Base-by-base conservation (phyloP, 2,797 vertebrate genomes). In the Eurystomus glaucurus region DNA sequence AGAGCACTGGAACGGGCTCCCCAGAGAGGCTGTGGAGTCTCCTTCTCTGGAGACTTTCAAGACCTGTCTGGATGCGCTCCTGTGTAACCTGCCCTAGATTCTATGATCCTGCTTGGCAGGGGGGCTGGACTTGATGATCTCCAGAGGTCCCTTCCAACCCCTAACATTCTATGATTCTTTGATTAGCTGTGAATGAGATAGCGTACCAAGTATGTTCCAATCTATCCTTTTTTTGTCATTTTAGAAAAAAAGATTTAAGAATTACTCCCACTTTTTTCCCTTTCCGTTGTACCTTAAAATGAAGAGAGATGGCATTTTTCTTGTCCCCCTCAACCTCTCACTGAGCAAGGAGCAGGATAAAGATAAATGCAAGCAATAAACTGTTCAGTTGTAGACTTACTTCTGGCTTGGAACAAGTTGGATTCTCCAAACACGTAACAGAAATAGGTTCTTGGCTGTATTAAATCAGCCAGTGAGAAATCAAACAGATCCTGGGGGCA, bases 401-500 rank as follows among this genome's bases (percentile, higher is more conserved):
- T 54, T 76, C 26, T 91, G 77, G 13, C 46, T 37, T 86, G 65
- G 41, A 92, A 57, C 23, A 87, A 33, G 48, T 37, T 79, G 70
- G 57, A 80, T 86, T 92, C 65, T 81, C 64, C 33, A 88, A 95
- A 92, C 23, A 28, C 37, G 22, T 31, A 69, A 54, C 39, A 91
- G 86, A 89, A 97, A 93, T 54, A 93, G 45, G 37, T 65, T 87
- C n/a, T 72, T 93, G 88, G 48, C 66, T 96, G 41, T 77, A 57
- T 83, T 78, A 66, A 95, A 76, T 51, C 43, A 85, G 10, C 26
- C 61, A 88, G 25, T 60, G 50, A 81, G 54, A 94, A 96, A 92
- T 64, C 45, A 58, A 93, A 37, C 37, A 88, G 70, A 90, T 93
- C 64, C 76, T 94, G 75, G 70, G 80, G 83, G 71, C 31, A 93